These are phyloP conservation scores for Xanthorhoe spadicearia DNA, from an alignment of 2,888 invertebrate genomes.

Conservation along the genomic window DNA sequence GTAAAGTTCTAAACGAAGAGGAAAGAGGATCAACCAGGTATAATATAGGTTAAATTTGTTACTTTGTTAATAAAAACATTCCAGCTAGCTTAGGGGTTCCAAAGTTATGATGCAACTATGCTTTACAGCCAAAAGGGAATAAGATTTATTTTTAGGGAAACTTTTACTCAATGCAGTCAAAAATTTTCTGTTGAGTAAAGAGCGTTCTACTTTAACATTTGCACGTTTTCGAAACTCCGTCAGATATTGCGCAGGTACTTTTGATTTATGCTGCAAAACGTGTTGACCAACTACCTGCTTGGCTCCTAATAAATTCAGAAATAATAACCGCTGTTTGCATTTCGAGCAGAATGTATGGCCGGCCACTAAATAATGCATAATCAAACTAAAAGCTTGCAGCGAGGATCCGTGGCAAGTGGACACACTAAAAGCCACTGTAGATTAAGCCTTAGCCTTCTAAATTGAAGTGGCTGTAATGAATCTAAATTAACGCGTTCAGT, in stretches of 20 bases:
- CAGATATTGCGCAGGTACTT: conserved; percentile 4
- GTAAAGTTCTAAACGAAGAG: no score
- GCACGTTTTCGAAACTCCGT: not conserved
- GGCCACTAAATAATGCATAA: conserved; percentile 56
- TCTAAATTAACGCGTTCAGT: not conserved
- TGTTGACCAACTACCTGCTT: conserved; percentile 16
- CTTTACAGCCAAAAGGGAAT: not conserved
- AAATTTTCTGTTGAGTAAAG: no score
- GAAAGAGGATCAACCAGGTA: no score
- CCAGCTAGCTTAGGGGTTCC: no score
- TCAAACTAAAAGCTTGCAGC: conserved; percentile 62
- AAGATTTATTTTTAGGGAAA: not conserved
- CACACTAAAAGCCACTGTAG: conserved; percentile 48
- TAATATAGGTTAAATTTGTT: no score
- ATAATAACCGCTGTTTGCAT: conserved; percentile 39
- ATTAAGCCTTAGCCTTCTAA: conserved; percentile 13
- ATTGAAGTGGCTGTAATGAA: not conserved
- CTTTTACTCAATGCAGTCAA: no score
- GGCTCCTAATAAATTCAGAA: conserved; percentile 23
- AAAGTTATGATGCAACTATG: no score
- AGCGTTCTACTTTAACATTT: not conserved
- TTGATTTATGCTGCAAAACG: conserved; percentile 22
- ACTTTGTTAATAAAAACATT: no score
- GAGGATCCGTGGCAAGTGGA: conserved; percentile 47
- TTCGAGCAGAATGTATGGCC: conserved; percentile 46